Conservation (phyloP, 2,797 vertebrate species). For the Helostoma temminkii region DNA sequence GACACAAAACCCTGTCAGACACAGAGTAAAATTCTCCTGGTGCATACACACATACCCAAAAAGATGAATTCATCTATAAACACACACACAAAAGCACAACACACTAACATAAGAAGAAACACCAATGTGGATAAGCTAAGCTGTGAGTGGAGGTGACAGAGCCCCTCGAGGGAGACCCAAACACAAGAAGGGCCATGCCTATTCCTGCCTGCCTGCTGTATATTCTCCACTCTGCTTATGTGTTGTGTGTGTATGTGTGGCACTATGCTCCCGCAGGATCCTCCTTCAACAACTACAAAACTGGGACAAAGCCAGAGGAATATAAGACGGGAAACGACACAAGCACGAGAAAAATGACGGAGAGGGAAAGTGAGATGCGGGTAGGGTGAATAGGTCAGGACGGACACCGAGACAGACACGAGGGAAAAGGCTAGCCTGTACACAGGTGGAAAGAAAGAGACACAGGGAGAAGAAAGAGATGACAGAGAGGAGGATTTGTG, state of each 20-base stretch:
- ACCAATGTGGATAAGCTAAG: conserved; percentile 41
- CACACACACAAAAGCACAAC: not conserved
- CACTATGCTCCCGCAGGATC: conserved; percentile 68
- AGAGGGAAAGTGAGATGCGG: conserved; percentile 42
- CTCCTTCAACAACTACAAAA: conserved; percentile 75
- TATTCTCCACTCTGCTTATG: conserved; percentile 36
- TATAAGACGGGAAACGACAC: conserved; percentile 16
- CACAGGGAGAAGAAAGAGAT: not conserved
- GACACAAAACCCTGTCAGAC: conserved; percentile 23
- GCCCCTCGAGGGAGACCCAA: conserved; percentile 44
- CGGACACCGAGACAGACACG: conserved; percentile 9
- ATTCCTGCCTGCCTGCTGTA: conserved; percentile 59
- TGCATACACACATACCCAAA: conserved; percentile 8
- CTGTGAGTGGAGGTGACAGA: conserved; percentile 64
- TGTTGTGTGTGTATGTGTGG: conserved; percentile 17
- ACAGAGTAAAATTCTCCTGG: conserved; percentile 25
- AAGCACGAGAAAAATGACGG: conserved; percentile 39
- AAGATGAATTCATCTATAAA: not conserved
- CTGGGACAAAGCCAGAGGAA: conserved; percentile 70
- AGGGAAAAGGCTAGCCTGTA: conserved; percentile 44
- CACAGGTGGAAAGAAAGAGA: conserved; percentile 12
- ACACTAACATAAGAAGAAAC: conserved; percentile 29
- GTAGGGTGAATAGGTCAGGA: conserved; percentile 52
- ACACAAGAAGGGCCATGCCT: conserved; percentile 60
- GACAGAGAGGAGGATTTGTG: not conserved